Conservation (phyloP, 2,113 vertebrate species). For the Ceyx melanurus region DNA sequence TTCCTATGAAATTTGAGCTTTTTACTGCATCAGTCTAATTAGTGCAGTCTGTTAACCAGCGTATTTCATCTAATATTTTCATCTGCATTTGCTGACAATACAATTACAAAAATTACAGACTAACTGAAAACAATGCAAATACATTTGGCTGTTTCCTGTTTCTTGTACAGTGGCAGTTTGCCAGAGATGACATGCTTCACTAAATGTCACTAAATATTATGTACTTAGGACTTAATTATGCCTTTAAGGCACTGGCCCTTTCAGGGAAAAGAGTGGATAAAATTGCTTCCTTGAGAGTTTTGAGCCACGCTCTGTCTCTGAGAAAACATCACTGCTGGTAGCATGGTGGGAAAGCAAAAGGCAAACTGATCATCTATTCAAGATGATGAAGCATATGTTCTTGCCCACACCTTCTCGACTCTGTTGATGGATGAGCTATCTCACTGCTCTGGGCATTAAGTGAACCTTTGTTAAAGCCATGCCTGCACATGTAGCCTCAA, state of each 20-base stretch:
- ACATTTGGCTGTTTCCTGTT: not conserved
- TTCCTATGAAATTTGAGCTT: conserved; percentile 4
- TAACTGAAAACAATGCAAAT: conserved; percentile 9
- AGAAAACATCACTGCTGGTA: conserved; percentile 12
- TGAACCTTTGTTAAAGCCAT: not conserved
- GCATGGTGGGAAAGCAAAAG: not conserved
- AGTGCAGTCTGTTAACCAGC: not conserved
- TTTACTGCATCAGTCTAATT: not conserved
- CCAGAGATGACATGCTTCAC: conserved; percentile 42
- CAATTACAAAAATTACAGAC: not conserved
- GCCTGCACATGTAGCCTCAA: not conserved
- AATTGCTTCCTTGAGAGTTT: conserved; percentile 35
- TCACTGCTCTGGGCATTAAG: not conserved
- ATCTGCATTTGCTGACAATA: not conserved
- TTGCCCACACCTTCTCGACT: conserved; percentile 5
- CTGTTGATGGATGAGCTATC: not conserved
- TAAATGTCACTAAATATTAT: conserved; percentile 59
- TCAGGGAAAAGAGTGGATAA: conserved; percentile 8
- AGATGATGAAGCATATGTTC: conserved; percentile 35
- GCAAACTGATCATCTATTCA: not conserved
- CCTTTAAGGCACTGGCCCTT: conserved; percentile 50
- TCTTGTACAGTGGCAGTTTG: not conserved
- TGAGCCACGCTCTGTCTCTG: not conserved
- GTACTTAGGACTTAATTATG: conserved; percentile 59
- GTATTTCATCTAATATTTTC: not conserved